Percentiles rank a stretch among this genome's conserved stretches.
Conservation (phyloP, 2,113 vertebrate genomes). For the Rhea americana region DNA sequence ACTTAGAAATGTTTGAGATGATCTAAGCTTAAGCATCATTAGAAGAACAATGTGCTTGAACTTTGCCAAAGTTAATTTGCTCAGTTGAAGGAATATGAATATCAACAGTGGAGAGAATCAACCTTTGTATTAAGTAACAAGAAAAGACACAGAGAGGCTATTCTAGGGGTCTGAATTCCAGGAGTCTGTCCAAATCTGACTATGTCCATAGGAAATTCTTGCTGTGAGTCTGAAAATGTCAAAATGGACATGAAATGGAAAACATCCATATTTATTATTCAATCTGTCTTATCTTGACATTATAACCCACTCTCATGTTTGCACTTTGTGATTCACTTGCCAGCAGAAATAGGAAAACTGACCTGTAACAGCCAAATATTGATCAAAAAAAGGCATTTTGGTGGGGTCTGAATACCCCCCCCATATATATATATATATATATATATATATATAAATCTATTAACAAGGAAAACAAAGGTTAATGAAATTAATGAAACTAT, state of each 20-base stretch:
- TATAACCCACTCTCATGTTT: not conserved
- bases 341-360: not conserved
- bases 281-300: not conserved
- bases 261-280: not conserved
- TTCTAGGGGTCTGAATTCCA: not conserved
- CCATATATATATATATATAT: not conserved
- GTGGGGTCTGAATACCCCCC: not conserved
- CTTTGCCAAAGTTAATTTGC: not conserved
- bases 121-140: not conserved
- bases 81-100: not conserved
- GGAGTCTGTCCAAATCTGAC: not conserved
- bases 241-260: not conserved
- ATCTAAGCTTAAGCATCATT: not conserved
- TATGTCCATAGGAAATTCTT: not conserved
- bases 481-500: conserved; percentile 14
- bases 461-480: conserved; percentile 5
- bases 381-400: not conserved
- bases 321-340: not conserved
- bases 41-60: not conserved
- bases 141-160: not conserved
- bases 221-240: conserved; percentile 12
- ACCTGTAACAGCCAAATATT: not conserved
- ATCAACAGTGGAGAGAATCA: not conserved
- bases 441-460: not conserved
- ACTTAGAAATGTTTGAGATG: not conserved